A percentile compares a stretch with the other conserved stretches of the same genome.
Evolutionary conservation across 2,113 vertebrate species (phyloP).

Genomic region (Pontoporia blainvillei): DNA sequence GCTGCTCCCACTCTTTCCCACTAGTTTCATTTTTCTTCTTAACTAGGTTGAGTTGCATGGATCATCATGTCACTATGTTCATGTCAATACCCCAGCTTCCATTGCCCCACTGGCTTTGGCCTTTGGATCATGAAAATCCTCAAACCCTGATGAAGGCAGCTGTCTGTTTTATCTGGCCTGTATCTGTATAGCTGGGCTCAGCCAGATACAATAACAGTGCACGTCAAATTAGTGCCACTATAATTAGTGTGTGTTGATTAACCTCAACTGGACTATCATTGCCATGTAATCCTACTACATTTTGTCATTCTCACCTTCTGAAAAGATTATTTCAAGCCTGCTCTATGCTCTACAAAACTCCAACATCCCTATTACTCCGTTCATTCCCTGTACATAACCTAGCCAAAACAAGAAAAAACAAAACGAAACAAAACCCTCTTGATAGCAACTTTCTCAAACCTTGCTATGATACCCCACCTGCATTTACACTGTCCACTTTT

Average conservation of each 20-base stretch:
- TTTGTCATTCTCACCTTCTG: not conserved
- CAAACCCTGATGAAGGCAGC: not conserved
- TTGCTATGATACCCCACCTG: not conserved
- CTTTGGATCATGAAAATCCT: not conserved
- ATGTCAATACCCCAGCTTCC: not conserved
- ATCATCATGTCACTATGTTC: not conserved
- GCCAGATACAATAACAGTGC: not conserved
- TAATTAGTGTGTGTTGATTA: not conserved
- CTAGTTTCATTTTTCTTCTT: not conserved
- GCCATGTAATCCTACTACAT: not conserved
- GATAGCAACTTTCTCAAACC: not conserved
- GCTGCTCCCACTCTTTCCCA: not conserved
- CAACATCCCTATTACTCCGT: not conserved
- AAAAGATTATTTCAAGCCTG: not conserved
- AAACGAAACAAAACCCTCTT: not conserved
- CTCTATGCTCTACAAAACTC: not conserved
- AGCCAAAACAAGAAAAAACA: not conserved
- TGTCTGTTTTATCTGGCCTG: not conserved
- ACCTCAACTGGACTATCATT: not conserved
- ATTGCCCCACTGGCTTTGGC: not conserved
- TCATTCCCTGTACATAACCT: not conserved
- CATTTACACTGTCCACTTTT: not conserved
- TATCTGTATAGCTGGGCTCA: not conserved
- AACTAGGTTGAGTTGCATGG: not conserved
- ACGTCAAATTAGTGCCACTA: not conserved